phyloP scores from a whole-genome alignment of 2,113 vertebrate species.

The Cynoglossus semilaevis region DNA sequence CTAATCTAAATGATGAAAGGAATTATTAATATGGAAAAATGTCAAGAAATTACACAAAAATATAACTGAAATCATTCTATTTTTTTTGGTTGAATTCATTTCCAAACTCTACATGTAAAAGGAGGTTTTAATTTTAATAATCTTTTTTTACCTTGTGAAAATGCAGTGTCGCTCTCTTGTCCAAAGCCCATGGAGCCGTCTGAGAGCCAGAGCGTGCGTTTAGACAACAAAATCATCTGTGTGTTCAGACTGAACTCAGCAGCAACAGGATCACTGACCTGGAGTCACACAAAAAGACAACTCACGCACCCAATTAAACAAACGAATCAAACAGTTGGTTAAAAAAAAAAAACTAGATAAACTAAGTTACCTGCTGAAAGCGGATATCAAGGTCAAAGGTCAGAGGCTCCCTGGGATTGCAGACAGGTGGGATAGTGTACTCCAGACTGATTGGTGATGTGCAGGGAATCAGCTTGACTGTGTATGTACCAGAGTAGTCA shows the following conservation, averaged over 20 bases:
- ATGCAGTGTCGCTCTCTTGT: slow-evolving; percentile 87
- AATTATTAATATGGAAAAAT: no score
- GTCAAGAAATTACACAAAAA: no score
- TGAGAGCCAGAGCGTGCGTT: slow-evolving; percentile 89
- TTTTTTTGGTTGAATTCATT: background rate
- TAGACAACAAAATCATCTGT: slow-evolving; percentile 91
- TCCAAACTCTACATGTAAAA: background rate
- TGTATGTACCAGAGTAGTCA: slow-evolving; percentile 92
- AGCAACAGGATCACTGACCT: slow-evolving; percentile 96
- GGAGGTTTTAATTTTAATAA: background rate
- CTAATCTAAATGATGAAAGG: no score
- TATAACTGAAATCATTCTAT: no score
- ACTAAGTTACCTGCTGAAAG: slow-evolving; percentile 88
- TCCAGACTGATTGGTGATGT: slow-evolving; percentile 79
- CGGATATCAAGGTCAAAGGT: slow-evolving; percentile 92
- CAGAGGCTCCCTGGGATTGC: slow-evolving; percentile 86
- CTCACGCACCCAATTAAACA: no score
- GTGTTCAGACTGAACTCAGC: slow-evolving; percentile 95
- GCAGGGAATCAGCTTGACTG: slow-evolving; percentile 86
- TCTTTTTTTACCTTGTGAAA: slow-evolving; percentile 82
- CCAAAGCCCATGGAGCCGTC: slow-evolving; percentile 94
- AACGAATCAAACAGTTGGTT: no score
- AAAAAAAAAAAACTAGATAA: background rate
- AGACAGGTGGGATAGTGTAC: slow-evolving; percentile 84
- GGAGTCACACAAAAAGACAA: slow-evolving; percentile 1